Evolutionary conservation across 2,113 vertebrate species (phyloP), one percentile per base, ranked within the genome.

Genomic region (Ictalurus furcatus): DNA sequence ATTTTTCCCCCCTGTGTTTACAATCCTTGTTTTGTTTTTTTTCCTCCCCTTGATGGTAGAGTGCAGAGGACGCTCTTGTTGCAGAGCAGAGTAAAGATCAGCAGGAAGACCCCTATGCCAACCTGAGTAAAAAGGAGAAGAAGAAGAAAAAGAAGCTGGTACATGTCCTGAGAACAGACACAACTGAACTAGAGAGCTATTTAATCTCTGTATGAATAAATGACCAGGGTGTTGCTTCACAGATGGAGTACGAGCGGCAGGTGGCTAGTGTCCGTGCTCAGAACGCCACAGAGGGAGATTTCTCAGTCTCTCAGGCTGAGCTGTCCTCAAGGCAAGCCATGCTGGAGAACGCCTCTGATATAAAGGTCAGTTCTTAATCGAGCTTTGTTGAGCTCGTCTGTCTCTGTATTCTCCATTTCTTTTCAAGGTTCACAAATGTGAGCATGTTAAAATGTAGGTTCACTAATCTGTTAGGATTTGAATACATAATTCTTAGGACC

Each of bases 321-420:
- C 73, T 98, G 92, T 98, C 97, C 0, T 98, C 97, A 16, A 96
- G 97, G 81, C 97, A 98, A 87, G 97, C 97, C 91, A 97, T 98
- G 97, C 92, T 98, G 89, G 97, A 98, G 92, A 98, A 98, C 0
- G 97, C 97, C 19, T 98, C 97, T 0, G 97, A 98, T 61, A 98
- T 98, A 89, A 98, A 98, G 97, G 97, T 97, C 4, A 87, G 28
- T 61, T 85, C 6, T 11, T 21, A 44, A 23, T 23, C 34, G 3
- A 40, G 5, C 14, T 34, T 34, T 6, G 0, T 12, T n/a, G 28
- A 67, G n/a, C n/a, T 30, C 65, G 3, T 1, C 69, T 8, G 30
- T 5, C 30, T 73, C 6, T 1, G 6, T 21, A 21, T 37, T 37
- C 30, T 40, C 34, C 34, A 21, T 73, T 73, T 19, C 2, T 73